Percentiles rank a stretch among this genome's conserved stretches.
These are phyloP conservation scores for Prionchulus punctatus DNA, from an alignment of 2,888 invertebrate species.

Conservation along the genomic window DNA sequence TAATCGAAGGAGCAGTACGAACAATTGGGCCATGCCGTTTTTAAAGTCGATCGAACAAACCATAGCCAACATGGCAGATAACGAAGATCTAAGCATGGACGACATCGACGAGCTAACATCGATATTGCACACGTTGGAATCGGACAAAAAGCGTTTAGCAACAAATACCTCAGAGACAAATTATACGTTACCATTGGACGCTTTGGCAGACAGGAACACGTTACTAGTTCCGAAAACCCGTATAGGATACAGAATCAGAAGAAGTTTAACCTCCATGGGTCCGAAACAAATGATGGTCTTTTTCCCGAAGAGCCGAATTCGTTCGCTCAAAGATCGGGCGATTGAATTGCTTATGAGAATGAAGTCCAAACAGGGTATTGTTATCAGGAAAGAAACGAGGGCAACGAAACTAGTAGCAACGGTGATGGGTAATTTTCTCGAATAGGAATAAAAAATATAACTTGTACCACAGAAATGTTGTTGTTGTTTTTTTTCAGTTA, in stretches of 20 bases:
- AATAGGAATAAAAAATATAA: no score
- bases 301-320: background rate
- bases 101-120: conserved; percentile 10
- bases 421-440: conserved; percentile 36
- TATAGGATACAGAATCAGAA: no score
- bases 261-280: background rate
- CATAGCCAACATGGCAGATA: conserved; percentile 13
- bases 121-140: conserved; percentile 3
- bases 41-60: conserved; percentile 29
- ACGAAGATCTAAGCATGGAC: conserved; percentile 3
- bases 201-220: background rate
- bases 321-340: conserved; percentile 14
- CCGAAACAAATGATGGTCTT: background rate
- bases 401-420: conserved; percentile 35
- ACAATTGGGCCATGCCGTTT: conserved; percentile 22
- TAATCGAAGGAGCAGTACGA: background rate
- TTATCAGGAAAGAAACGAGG: conserved; percentile 27
- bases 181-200: background rate
- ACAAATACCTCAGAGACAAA: no score
- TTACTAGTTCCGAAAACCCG: no score
- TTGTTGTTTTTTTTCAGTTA: conserved; percentile 33
- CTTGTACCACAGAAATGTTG: no score
- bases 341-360: conserved; percentile 27
- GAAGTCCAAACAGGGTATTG: conserved; percentile 30
- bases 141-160: background rate